Evolutionary conservation across 2,113 vertebrate species (phyloP), one percentile per base, ranked within the genome.

Genomic region (Albula goreensis): DNA sequence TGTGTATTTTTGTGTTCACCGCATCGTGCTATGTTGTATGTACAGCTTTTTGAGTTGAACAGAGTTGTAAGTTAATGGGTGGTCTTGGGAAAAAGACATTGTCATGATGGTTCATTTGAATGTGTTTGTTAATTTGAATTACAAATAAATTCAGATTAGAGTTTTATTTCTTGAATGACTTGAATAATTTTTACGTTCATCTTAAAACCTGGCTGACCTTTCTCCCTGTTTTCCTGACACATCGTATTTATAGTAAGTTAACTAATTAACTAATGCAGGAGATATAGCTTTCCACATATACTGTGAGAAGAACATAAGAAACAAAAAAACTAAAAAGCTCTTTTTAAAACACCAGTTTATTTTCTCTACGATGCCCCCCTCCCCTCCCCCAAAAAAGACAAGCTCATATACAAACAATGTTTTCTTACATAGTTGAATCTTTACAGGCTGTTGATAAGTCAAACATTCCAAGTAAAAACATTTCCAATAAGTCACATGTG

Each of bases 291-390:
- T 74, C 70, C n/a, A 7, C 70, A 31, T 74, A 8, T 22, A 70
- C 19, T 70, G 63, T 74, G 53, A 9, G 31, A 66, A 66, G 15
- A 66, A 31, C 70, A 74, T 74, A 22, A n/a, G 53, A 56, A 12
- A 12, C 7, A 74, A 22, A 74, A 74, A 70, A 3, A 70, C n/a
- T 31, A 3, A 74, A 74, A n/a, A n/a, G 25, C 70, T 74, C 70
- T 81, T 50, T 87, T 91, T 92, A 88, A 53, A 90, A 90, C 89
- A 83, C 48, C 51, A 77, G 79, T 95, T 93, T 93, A 92, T 94
- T 94, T 90, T 87, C 86, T 89, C 89, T 90, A 91, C 90, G 74
- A 6, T 7, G 22, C n/a, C 22, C 70, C 70, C 70, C n/a, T 22
- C n/a, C 70, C n/a, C n/a, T 17, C 63, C 63, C 83, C 84, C 92